Base-by-base conservation (phyloP, 2,113 vertebrate species). In the Euleptes europaea region DNA sequence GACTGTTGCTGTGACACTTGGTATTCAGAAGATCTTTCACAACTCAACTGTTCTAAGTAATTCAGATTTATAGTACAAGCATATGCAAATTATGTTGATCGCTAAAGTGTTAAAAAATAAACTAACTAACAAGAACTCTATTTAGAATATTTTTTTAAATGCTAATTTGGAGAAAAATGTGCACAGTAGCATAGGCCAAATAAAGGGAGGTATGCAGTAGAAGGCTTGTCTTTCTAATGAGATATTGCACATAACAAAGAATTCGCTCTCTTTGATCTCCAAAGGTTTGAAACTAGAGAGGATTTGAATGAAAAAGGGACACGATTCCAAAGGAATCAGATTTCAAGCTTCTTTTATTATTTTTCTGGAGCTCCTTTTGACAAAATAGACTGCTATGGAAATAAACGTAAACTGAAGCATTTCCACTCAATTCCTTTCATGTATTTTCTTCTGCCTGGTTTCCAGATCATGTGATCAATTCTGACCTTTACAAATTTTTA, bases 401-500 rank as follows among this genome's bases (percentile, higher is more conserved):
- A n/a, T n/a, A 83, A 85, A 81, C 0, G 47, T 89, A 93, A 93
- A 93, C 88, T 26, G 0, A 92, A 65, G 86, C 87, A 93, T 88
- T 91, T 94, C 88, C 70, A 91, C 74, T 86, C 88, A 84, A 76
- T 90, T 89, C 85, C 92, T 93, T 95, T 95, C 91, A 94, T 92
- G 92, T 91, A 84, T 91, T 94, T 63, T 94, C 83, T 76, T 86
- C 79, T 0, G 4, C 88, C 80, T 90, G 0, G 21, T 90, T 92
- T 88, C n/a, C 8, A 51, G 91, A 90, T 92, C 94, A 94, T 91
- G 92, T 92, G 91, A 88, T 92, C 89, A 93, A 78, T 86, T 91
- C 88, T 94, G 94, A 94, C 94, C 94, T 95, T 95, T 95, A 93
- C 92, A 93, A 92, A 93, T 92, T 93, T 93, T 79, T 94, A 85